Conservation (phyloP, 2,888 invertebrate species). For the Xestoiulus laeticollis region DNA sequence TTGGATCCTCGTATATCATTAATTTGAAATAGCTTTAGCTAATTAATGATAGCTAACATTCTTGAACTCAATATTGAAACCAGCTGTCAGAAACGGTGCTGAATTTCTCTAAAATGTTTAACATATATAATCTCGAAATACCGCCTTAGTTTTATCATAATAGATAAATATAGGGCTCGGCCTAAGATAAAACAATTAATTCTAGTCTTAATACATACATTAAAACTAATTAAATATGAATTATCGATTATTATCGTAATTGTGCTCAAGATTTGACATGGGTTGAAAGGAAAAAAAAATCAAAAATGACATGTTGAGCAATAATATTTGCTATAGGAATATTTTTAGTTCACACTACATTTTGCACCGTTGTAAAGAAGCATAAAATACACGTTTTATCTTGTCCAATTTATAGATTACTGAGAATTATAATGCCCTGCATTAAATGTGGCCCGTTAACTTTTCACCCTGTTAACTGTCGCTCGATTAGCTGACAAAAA, state of each 20-base stretch:
- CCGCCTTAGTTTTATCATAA: too few relatives aligned
- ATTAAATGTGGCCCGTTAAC: constrained; percentile 20
- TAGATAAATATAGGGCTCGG: neutral
- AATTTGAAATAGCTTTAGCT: too few relatives aligned
- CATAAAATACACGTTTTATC: neutral
- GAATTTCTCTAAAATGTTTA: neutral
- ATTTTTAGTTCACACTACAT: too few relatives aligned
- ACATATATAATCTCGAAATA: neutral
- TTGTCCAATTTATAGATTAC: constrained; percentile 2
- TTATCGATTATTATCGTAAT: neutral
- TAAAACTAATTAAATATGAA: neutral
- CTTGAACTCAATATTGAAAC: neutral
- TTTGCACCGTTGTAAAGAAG: neutral
- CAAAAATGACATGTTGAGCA: too few relatives aligned
- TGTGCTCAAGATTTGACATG: too few relatives aligned
- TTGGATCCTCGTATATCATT: too few relatives aligned
- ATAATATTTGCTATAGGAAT: too few relatives aligned
- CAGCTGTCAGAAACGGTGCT: neutral
- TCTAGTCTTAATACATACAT: neutral
- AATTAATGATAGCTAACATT: too few relatives aligned
- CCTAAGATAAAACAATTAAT: neutral
- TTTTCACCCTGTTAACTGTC: constrained; percentile 13
- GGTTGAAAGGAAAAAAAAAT: too few relatives aligned
- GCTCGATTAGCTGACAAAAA: neutral
- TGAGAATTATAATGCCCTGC: neutral